Evolutionary conservation across 2,888 invertebrate species (phyloP).

Genomic region (Hedychridium roseum): DNA sequence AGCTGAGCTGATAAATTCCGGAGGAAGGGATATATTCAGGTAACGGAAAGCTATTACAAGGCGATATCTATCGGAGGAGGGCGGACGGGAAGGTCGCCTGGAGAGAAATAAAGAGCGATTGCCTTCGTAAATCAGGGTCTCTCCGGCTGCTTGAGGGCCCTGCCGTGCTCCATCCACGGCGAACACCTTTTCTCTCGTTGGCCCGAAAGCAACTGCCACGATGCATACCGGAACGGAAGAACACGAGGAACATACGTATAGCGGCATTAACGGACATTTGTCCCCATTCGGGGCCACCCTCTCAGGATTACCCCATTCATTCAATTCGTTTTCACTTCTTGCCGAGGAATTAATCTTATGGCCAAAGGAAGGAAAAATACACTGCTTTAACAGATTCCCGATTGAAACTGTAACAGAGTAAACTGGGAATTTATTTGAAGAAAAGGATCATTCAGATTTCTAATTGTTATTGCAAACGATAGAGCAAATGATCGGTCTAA

Average conservation of each 20-base stretch:
- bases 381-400: no score
- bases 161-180: constrained; percentile 26
- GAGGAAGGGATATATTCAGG: constrained; percentile 56
- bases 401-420: no score
- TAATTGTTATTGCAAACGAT: no score
- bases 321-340: no score
- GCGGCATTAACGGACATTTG: constrained; percentile 54
- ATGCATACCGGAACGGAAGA: constrained; percentile 43
- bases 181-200: constrained; percentile 26
- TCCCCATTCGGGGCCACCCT: no score
- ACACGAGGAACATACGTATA: constrained; percentile 60
- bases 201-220: constrained; percentile 24
- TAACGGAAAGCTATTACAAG: constrained; percentile 64
- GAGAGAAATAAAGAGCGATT: constrained; percentile 65
- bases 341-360: no score
- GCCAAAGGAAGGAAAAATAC: no score
- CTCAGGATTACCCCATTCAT: no score
- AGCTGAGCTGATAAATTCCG: constrained; percentile 34
- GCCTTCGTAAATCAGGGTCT: constrained; percentile 62
- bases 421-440: no score
- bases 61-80: constrained; percentile 61
- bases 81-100: constrained; percentile 61
- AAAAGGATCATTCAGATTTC: no score
- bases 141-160: constrained; percentile 28
- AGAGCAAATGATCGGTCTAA: no score